Base-by-base conservation (phyloP, 2,888 invertebrate species). In the Lordiphosa fenestrarum region DNA sequence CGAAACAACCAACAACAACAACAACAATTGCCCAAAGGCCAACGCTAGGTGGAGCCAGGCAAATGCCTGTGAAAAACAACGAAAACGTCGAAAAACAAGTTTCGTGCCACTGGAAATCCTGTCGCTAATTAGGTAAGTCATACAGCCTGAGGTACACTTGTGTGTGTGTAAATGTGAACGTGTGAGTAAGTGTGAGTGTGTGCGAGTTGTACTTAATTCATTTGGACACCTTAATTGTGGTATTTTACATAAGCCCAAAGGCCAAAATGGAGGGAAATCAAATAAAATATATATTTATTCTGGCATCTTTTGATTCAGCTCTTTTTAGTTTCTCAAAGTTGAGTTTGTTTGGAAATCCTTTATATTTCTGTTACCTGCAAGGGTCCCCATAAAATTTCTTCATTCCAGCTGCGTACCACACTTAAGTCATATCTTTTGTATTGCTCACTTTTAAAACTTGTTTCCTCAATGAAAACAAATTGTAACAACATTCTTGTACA, bases 81-180 rank as follows among this genome's bases (percentile, higher is more conserved):
- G 52, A 36, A 38, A 25, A 58, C 48, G 50, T 13, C 41, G 10
- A 41, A 50, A 19, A 49, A 49, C 33, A 35, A 56, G 63, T 67
- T 65, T 41, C 51, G 41, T 42, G 44, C 60, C 44, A 39, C 69
- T 73, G 75, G 62, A 75, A 73, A 72, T 72, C 69, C 72, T 73
- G 69, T 69, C 64, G 59, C 75, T 72, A 75, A 73, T 75, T 73
- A 73, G 72, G 72, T 73, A 73, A 73, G 72, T 73, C 63, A 44
- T 52, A 39, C 47, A 53, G 50, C 56, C 47, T 36, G 37, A 49
- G 48, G 33, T 41, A 30, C 49, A 15, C 33, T 51, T 15, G 37
- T 53, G 46, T 30, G 36, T 13, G 12, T 4, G 21, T 33, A 38
- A 48, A 42, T 33, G 33, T 36, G 12, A 19, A 25, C 1, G 25